These are phyloP conservation scores for Bombyx mandarina DNA, from an alignment of 1,140 invertebrate genomes.

Conservation along the genomic window DNA sequence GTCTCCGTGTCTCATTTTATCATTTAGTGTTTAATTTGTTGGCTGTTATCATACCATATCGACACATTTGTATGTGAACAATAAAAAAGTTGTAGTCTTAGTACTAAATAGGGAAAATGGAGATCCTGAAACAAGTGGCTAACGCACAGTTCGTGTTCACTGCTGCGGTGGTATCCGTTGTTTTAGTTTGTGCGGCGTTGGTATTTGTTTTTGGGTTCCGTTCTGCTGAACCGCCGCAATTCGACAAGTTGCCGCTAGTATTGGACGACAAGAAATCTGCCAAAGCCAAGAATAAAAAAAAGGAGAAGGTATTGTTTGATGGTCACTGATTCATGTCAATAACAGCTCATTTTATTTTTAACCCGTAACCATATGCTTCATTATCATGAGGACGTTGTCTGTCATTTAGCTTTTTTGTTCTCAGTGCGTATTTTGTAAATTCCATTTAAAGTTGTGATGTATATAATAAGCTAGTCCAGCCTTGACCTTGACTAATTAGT, in stretches of 20 bases:
- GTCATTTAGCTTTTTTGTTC: no score
- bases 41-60: slow-evolving; percentile 60
- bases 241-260: slow-evolving; percentile 75
- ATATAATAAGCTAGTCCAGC: no score
- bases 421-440: no score
- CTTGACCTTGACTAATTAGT: no score
- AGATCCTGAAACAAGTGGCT: slow-evolving; percentile 70
- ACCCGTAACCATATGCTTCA: slow-evolving; percentile 48
- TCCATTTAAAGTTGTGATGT: no score
- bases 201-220: slow-evolving; percentile 82
- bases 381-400: not conserved
- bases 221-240: slow-evolving; percentile 79
- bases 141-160: slow-evolving; percentile 73
- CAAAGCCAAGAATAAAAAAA: slow-evolving; percentile 78
- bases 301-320: slow-evolving; percentile 75
- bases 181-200: slow-evolving; percentile 75
- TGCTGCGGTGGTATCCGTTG: slow-evolving; percentile 76
- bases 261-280: slow-evolving; percentile 76
- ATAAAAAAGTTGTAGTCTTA: slow-evolving; percentile 43
- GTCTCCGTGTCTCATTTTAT: slow-evolving; percentile 69
- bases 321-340: slow-evolving; percentile 25
- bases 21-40: slow-evolving; percentile 63
- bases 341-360: slow-evolving; percentile 64
- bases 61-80: slow-evolving; percentile 59
- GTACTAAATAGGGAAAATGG: slow-evolving; percentile 62